Percentiles rank a stretch among this genome's conserved stretches.
Conservation (phyloP, 2,113 vertebrate genomes). For the Rattus rattus region DNA sequence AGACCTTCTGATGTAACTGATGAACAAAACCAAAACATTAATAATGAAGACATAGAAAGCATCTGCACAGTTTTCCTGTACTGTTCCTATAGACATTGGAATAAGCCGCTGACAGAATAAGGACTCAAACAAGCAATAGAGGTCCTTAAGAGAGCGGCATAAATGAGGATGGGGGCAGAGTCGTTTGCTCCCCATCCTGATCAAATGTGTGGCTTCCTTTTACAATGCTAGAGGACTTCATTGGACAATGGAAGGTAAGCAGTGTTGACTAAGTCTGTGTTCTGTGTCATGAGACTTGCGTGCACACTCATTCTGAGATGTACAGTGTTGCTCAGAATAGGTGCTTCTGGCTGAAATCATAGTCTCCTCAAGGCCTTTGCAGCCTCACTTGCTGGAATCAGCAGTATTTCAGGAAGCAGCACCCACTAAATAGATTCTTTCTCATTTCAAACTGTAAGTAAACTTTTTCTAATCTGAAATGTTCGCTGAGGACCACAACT, state of each 20-base stretch:
- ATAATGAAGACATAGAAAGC: not conserved
- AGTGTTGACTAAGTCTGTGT: not conserved
- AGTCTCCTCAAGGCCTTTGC: not conserved
- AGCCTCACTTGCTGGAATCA: not conserved
- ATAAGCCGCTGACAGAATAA: not conserved
- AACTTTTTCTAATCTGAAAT: not conserved
- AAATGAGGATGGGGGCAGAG: not conserved
- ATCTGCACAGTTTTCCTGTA: not conserved
- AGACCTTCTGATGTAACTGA: not conserved
- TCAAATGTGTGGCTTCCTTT: not conserved
- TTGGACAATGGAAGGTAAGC: not conserved
- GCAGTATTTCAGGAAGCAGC: not conserved
- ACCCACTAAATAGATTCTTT: not conserved
- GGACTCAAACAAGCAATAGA: accelerated
- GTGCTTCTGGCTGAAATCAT: not conserved
- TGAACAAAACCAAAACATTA: not conserved
- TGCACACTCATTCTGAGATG: not conserved
- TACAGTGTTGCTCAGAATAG: not conserved
- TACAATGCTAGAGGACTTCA: not conserved
- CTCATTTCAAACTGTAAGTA: not conserved
- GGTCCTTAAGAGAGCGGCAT: not conserved
- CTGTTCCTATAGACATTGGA: not conserved
- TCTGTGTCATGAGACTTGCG: not conserved
- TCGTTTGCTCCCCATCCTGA: not conserved
- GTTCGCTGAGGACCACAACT: not conserved